Percentiles rank a stretch among this genome's conserved stretches.
Conservation (phyloP, 2,113 vertebrate genomes). For the Chlamydotis undulata region DNA sequence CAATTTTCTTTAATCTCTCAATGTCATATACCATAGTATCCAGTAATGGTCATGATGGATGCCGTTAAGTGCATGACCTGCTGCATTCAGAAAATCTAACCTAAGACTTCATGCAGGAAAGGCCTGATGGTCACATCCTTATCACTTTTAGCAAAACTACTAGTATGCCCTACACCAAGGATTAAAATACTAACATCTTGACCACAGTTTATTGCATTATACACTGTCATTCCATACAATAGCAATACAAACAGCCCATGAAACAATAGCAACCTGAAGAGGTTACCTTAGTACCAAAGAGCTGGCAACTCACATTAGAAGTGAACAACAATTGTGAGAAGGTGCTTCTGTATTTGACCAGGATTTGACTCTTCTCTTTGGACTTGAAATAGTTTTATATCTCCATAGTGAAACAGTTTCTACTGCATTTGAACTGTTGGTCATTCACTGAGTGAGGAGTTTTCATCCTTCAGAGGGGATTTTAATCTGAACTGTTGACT, state of each 20-base stretch:
- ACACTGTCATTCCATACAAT: not conserved
- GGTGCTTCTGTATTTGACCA: not conserved
- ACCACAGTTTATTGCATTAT: not conserved
- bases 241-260: not conserved
- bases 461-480: not conserved
- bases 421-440: fast-evolving
- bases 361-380: not conserved
- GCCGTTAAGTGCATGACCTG: not conserved
- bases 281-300: not conserved
- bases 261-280: not conserved
- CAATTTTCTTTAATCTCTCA: not conserved
- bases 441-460: not conserved
- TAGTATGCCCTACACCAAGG: fast-evolving
- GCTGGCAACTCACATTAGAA: not conserved
- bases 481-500: not conserved
- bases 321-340: not conserved
- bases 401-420: not conserved
- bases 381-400: not conserved
- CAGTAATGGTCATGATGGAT: not conserved
- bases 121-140: fast-evolving
- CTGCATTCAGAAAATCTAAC: not conserved
- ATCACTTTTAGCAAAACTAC: not conserved
- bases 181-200: not conserved
- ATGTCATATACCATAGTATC: not conserved
- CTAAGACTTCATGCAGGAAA: not conserved